Conservation (phyloP, 2,113 vertebrate species). For the Corydoras sp. region DNA sequence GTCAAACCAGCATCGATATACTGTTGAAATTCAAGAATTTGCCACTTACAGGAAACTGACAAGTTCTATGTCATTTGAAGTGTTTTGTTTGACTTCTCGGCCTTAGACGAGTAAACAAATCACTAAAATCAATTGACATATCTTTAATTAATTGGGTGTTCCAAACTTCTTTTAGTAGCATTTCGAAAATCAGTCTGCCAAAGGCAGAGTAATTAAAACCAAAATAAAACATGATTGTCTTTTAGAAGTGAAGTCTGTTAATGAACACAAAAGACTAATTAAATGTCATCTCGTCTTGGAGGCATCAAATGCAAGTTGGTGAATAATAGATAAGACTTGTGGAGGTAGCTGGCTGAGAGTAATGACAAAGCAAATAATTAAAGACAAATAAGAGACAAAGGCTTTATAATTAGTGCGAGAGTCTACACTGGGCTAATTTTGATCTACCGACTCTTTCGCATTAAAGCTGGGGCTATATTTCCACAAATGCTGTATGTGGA, state of each 20-base stretch:
- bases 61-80: too few relatives aligned
- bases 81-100: too few relatives aligned
- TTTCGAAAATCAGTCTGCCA: conserved; percentile 50
- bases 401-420: conserved; percentile 22
- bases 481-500: too few relatives aligned
- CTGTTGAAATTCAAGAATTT: background rate
- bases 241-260: conserved; percentile 55
- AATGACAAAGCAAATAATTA: conserved; percentile 44
- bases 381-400: conserved; percentile 39
- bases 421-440: conserved; percentile 14
- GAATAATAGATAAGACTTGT: conserved; percentile 58
- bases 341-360: conserved; percentile 34
- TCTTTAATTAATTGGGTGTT: conserved; percentile 46
- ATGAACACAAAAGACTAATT: conserved; percentile 64
- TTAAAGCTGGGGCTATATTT: too few relatives aligned
- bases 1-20: too few relatives aligned
- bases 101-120: conserved; percentile 3
- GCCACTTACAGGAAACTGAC: background rate
- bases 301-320: conserved; percentile 47
- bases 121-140: conserved; percentile 35
- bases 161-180: conserved; percentile 35
- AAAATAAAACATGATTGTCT: conserved; percentile 61
- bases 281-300: conserved; percentile 54
- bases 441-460: background rate
- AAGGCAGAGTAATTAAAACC: conserved; percentile 55